Evolutionary conservation across 1,140 invertebrate genomes (phyloP).

Genomic region (Mactra quadrangularis): DNA sequence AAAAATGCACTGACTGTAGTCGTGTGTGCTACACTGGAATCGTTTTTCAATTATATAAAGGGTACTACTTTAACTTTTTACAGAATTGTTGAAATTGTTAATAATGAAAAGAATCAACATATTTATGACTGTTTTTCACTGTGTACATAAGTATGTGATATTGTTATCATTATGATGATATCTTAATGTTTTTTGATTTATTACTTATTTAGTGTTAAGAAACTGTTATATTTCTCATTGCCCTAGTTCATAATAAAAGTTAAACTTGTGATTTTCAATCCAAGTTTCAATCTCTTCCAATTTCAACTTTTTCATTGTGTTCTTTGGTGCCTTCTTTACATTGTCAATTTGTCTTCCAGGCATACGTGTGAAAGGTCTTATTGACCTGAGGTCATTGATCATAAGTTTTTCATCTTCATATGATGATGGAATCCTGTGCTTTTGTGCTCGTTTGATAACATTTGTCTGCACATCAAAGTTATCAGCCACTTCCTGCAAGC

Average conservation of each 20-base stretch:
- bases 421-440: neutral
- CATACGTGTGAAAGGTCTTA: neutral
- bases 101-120: too few species aligned
- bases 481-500: neutral
- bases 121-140: too few species aligned
- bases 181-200: too few species aligned
- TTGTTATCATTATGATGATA: too few species aligned
- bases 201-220: too few species aligned
- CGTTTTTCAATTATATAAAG: too few species aligned
- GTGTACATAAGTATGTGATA: too few species aligned
- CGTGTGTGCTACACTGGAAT: too few species aligned
- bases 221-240: too few species aligned
- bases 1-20: too few species aligned
- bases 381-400: neutral
- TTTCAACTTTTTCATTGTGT: neutral
- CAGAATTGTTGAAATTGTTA: too few species aligned
- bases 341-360: neutral
- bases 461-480: neutral
- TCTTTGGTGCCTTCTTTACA: neutral
- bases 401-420: conserved; percentile 6
- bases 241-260: neutral
- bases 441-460: conserved; percentile 22
- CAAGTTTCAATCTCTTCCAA: neutral
- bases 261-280: conserved; percentile 4
- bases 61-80: too few species aligned